phyloP scores from a whole-genome alignment of 1,140 invertebrate genomes.

The Asbolus verrucosus region DNA sequence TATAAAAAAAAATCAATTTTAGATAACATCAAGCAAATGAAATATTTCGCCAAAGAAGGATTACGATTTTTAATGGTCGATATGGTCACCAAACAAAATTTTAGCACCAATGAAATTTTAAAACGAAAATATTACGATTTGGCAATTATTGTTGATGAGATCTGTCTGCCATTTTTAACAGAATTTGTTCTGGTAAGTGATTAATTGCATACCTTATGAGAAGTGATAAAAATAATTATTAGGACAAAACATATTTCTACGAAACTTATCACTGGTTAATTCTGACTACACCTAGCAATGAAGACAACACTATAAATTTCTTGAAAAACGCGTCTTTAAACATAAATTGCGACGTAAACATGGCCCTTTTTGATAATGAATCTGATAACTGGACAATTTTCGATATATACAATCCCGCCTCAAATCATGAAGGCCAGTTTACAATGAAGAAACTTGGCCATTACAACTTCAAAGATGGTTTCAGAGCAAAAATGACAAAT shows the following conservation, averaged over 20 bases:
- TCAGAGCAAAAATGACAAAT: conserved; percentile 60
- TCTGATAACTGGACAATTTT: conserved; percentile 42
- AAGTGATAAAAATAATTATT: too few relatives aligned
- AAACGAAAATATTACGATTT: not conserved
- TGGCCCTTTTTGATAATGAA: conserved; percentile 36
- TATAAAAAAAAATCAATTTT: too few relatives aligned
- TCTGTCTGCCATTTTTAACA: too few relatives aligned
- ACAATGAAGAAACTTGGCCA: conserved; percentile 67
- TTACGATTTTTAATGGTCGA: not conserved
- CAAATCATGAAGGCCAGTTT: conserved; percentile 67
- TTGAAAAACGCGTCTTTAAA: conserved; percentile 51
- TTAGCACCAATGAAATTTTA: not conserved
- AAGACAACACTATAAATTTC: conserved; percentile 40
- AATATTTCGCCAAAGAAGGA: not conserved
- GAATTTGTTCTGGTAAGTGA: too few relatives aligned
- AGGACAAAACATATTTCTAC: conserved; percentile 53
- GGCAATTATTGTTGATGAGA: too few relatives aligned
- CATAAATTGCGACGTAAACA: conserved; percentile 54
- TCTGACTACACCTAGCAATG: not conserved
- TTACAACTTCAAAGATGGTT: conserved; percentile 61
- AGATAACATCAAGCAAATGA: not conserved
- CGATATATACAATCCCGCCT: conserved; percentile 66
- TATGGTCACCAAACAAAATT: not conserved
- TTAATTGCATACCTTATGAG: too few relatives aligned
- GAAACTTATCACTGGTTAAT: conserved; percentile 56